Evolutionary conservation across 2,888 invertebrate genomes (phyloP).

Genomic region (Antheraea yamamai): DNA sequence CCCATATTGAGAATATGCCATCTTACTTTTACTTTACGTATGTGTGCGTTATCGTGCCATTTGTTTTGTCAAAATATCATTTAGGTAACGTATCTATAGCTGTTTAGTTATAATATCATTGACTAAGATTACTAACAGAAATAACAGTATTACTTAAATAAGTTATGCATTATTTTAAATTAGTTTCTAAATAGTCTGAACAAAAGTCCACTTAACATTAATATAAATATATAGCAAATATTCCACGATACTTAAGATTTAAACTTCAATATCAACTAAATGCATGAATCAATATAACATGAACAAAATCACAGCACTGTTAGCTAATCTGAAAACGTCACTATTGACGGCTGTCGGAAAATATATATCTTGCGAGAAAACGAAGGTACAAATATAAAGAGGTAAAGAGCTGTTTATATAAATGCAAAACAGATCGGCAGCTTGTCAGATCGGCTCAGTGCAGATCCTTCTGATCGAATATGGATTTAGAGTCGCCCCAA

Average conservation of each 20-base stretch:
- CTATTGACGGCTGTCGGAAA: neutral
- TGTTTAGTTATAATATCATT: no score
- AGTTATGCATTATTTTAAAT: neutral
- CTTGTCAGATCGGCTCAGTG: slow-evolving; percentile 80
- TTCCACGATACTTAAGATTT: neutral
- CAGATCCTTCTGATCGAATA: slow-evolving; percentile 79
- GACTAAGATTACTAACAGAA: neutral
- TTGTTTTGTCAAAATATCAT: no score
- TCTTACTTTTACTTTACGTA: no score
- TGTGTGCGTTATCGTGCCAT: no score
- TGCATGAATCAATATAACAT: neutral
- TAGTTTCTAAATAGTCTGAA: neutral
- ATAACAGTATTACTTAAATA: neutral
- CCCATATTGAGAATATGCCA: no score
- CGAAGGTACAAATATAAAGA: slow-evolving; percentile 57
- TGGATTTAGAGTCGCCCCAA: slow-evolving; percentile 77
- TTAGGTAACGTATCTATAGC: no score
- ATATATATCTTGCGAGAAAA: slow-evolving; percentile 49
- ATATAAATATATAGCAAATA: neutral
- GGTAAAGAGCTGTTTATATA: slow-evolving; percentile 79
- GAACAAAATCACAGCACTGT: neutral
- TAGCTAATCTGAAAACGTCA: neutral
- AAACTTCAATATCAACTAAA: neutral
- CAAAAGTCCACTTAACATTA: neutral
- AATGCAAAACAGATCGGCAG: slow-evolving; percentile 81